Evolutionary conservation across 2,888 invertebrate genomes (phyloP), one percentile per base, ranked within the genome.

Genomic region (Polyommatus iphigenia): DNA sequence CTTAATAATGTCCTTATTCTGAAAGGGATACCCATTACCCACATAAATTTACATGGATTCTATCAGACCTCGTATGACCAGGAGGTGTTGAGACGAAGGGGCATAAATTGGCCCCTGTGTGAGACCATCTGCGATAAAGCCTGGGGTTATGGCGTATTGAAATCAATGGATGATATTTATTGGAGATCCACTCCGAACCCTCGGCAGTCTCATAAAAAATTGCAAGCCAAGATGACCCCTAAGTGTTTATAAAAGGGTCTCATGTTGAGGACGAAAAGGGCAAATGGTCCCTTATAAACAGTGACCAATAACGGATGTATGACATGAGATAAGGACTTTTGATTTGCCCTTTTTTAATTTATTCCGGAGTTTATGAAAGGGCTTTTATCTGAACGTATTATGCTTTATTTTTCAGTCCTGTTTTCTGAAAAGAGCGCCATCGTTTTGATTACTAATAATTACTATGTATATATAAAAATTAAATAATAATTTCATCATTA

Each of bases 131-230:
- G 76, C 87, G 89, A 91, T 91, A 91, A 92, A 91, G 87, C 89
- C 83, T 87, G 87, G 86, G 88, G 87, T 88, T 89, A 90, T 86
- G 85, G 87, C 82, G 89, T 85, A 91, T 91, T 90, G 89, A 91
- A 91, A 91, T 89, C 91, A 89, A 91, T 91, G 87, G 79, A 76
- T 87, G 86, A 87, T 88, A 90, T 90, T 90, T 89, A 91, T 91
- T 87, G 89, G 87, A 88, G 89, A 85, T 88, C 88, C 84, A 86
- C 85, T 88, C 88, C 87, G 84, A 84, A 81, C 57, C 78, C 81
- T 78, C 79, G 76, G 79, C 78, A 76, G 78, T 79, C 77, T 76
- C 72, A 77, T 80, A 80, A 81, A 79, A 81, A 80, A 81, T 79
- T 79, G 79, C 76, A 76, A 59, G 78, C 76, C 62, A 79, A 79